phyloP scores from a whole-genome alignment of 2,797 vertebrate genomes.

The Remorina albescens region DNA sequence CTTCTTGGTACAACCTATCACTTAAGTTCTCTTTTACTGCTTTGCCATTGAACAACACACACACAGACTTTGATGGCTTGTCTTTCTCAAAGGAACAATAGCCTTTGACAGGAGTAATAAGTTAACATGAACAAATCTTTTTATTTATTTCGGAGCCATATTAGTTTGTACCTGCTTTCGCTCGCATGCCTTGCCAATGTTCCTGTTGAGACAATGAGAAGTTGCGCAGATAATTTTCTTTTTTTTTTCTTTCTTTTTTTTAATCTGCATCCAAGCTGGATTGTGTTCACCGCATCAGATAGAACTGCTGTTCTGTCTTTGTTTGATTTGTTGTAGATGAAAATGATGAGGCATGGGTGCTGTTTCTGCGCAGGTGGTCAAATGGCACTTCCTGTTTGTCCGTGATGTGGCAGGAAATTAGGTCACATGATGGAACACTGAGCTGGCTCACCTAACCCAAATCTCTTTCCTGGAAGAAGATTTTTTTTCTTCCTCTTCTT shows the following conservation, averaged over 20 bases:
- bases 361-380: slow-evolving; percentile 67
- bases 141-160: neutral
- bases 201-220: neutral
- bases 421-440: slow-evolving; percentile 74
- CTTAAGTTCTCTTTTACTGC: neutral
- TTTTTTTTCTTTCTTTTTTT: too few species aligned
- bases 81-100: neutral
- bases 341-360: slow-evolving; percentile 22
- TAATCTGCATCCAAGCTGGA: neutral
- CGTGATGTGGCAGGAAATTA: slow-evolving; percentile 81
- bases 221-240: too few species aligned
- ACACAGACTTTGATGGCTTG: neutral
- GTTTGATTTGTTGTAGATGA: slow-evolving; percentile 57
- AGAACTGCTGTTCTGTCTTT: slow-evolving; percentile 26
- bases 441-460: slow-evolving; percentile 71
- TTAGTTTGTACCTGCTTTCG: neutral
- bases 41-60: neutral
- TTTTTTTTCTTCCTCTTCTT: slow-evolving; percentile 28
- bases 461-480: slow-evolving; percentile 78
- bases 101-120: neutral
- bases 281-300: slow-evolving; percentile 27
- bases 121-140: neutral
- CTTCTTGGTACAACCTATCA: neutral
- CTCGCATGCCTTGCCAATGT: neutral
- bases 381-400: slow-evolving; percentile 69